phyloP scores from a whole-genome alignment of 2,113 vertebrate species.

The Pardalotus punctatus region DNA sequence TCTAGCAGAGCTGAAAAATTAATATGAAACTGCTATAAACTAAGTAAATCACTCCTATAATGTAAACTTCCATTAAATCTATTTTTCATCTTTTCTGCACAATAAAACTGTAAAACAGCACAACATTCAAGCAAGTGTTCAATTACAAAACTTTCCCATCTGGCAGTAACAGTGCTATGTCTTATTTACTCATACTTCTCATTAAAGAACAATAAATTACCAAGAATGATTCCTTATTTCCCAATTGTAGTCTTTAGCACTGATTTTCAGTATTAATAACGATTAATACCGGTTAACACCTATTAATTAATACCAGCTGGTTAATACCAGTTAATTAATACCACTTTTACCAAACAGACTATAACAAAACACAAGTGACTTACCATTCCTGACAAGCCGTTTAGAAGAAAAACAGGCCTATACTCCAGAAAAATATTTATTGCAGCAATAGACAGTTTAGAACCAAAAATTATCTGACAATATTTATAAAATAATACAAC shows the following conservation, averaged over 20 bases:
- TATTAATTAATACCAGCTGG: not conserved
- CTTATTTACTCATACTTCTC: not conserved
- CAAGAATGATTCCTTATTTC: not conserved
- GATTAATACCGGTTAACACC: not conserved
- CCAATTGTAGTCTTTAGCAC: not conserved
- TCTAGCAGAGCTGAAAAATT: slow-evolving; percentile 84
- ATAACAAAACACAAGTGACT: not conserved
- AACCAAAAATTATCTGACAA: not conserved
- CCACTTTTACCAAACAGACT: not conserved
- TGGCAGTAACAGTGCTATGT: not conserved
- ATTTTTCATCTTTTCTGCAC: not conserved
- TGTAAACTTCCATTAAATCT: not conserved
- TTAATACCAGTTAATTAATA: not conserved
- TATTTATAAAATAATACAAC: not conserved
- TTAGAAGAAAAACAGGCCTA: not conserved
- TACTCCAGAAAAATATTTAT: not conserved
- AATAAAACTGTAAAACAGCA: not conserved
- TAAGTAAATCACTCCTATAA: not conserved
- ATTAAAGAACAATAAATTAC: not conserved
- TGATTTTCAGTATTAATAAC: not conserved
- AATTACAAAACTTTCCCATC: not conserved
- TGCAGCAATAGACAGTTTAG: not conserved
- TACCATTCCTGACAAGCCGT: not conserved
- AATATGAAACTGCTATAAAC: not conserved
- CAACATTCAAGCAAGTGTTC: not conserved